Percentiles rank a stretch among this genome's conserved stretches.
phyloP scores from a whole-genome alignment of 2,113 vertebrate species.

The cattle (Bos taurus) region ARS-UCD2.0 NC_037331.1:117780001-117780500 shows the following conservation, averaged over 20 bases:
- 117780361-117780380: too few relatives aligned
- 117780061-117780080: fast-evolving
- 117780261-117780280: fast-evolving
- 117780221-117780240: background rate
- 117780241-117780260: too few relatives aligned
- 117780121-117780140: fast-evolving
- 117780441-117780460: too few relatives aligned
- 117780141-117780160: fast-evolving
- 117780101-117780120: background rate
- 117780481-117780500: too few relatives aligned
- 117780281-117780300: background rate
- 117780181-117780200: background rate
- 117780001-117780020: fast-evolving
- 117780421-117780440: too few relatives aligned
- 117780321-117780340: background rate
- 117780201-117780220: fast-evolving
- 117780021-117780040: fast-evolving
- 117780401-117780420: too few relatives aligned
- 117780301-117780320: too few relatives aligned
- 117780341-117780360: fast-evolving
- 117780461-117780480: fast-evolving
- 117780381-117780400: background rate
- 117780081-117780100: too few relatives aligned
- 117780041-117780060: fast-evolving
- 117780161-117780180: fast-evolving